Conservation (phyloP, 2,113 vertebrate species). For the Bubo bubo region DNA sequence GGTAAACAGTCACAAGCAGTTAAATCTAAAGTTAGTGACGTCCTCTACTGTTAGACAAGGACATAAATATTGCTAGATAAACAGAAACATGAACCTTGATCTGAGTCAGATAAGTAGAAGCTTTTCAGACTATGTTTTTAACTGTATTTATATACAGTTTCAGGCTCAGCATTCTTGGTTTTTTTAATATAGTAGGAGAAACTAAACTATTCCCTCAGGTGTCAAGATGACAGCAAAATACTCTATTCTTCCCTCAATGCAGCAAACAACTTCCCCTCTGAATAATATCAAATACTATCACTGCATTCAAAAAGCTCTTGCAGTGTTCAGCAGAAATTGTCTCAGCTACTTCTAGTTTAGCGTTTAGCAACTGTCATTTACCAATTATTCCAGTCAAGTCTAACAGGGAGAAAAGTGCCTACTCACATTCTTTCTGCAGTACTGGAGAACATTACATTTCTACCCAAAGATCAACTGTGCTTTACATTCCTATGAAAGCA, state of each 20-base stretch:
- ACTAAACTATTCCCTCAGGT: neutral
- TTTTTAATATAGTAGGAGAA: neutral
- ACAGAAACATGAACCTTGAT: conserved; percentile 37
- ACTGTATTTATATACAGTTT: neutral
- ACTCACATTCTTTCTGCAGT: neutral
- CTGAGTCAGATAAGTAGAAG: neutral
- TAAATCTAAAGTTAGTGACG: neutral
- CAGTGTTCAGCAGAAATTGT: neutral
- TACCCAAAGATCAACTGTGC: neutral
- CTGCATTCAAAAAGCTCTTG: neutral
- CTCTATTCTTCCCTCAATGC: neutral
- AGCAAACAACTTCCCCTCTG: neutral
- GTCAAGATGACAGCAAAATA: neutral
- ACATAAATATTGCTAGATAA: neutral
- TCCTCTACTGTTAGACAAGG: neutral
- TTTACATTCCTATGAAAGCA: neutral
- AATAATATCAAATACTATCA: neutral
- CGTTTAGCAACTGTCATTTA: neutral
- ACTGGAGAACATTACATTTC: neutral
- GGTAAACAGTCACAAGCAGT: conserved; percentile 6
- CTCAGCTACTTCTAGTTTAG: neutral
- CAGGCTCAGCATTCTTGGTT: neutral
- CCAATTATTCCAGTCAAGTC: neutral
- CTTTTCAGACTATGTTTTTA: neutral
- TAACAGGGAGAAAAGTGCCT: neutral